These are phyloP conservation scores for Capreolus pygargus DNA, from an alignment of 2,113 vertebrate genomes.

Conservation along the genomic window DNA sequence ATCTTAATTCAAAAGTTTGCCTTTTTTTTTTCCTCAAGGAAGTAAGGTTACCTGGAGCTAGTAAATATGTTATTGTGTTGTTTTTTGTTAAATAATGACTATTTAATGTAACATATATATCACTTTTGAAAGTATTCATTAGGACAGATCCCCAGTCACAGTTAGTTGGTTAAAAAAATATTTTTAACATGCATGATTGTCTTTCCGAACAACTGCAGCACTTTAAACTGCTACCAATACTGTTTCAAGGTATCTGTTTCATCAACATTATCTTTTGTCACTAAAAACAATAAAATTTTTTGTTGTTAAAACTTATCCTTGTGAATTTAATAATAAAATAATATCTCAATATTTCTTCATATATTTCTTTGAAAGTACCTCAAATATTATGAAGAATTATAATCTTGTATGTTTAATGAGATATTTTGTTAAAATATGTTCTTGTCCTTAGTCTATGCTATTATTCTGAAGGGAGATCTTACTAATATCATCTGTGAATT, in stretches of 20 bases:
- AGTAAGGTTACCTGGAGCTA: neutral
- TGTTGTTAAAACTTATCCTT: neutral
- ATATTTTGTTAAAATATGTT: neutral
- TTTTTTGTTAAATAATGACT: neutral
- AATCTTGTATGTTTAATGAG: neutral
- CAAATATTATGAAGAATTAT: neutral
- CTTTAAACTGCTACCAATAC: neutral
- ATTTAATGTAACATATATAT: neutral
- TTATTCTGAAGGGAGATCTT: neutral
- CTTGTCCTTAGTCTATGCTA: neutral
- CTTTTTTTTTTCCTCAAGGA: neutral
- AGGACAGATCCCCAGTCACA: neutral
- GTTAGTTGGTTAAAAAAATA: neutral
- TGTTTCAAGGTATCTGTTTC: neutral
- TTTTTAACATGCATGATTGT: neutral
- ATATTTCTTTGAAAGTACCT: neutral
- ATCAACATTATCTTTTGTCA: neutral
- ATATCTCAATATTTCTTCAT: neutral
- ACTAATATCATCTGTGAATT: neutral
- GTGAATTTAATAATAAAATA: neutral
- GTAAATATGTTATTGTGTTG: neutral
- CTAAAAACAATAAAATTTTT: neutral
- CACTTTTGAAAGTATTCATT: neutral
- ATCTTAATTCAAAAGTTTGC: neutral
- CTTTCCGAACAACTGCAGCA: neutral